Evolutionary conservation across 2,113 vertebrate species (phyloP).

Genomic region (Fulica atra): DNA sequence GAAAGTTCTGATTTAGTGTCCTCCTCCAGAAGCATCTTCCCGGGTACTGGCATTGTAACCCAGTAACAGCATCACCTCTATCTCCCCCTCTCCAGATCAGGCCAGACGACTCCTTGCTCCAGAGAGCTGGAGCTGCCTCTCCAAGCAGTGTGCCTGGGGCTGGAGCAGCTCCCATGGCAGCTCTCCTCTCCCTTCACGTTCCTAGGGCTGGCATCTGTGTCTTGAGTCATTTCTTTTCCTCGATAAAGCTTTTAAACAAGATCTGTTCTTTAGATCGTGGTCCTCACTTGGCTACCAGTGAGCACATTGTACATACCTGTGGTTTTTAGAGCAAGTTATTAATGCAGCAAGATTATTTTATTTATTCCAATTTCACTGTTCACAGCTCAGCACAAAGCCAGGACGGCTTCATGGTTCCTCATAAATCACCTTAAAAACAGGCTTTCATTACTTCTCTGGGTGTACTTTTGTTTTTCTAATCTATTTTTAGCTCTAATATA

Average conservation of each 20-base stretch:
- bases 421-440: neutral
- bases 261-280: neutral
- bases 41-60: neutral
- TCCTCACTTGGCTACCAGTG: neutral
- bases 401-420: neutral
- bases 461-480: neutral
- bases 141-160: neutral
- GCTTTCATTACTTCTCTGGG: neutral
- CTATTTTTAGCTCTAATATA: slow-evolving; percentile 8
- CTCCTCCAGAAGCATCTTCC: neutral
- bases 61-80: accelerated
- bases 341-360: neutral
- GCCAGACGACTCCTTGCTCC: neutral
- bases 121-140: no score
- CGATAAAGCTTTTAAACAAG: neutral
- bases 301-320: neutral
- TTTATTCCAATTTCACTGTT: slow-evolving; percentile 42
- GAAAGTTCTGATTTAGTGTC: neutral
- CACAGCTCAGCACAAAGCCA: neutral
- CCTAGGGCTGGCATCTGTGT: no score
- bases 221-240: neutral
- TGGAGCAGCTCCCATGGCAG: neutral
- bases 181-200: neutral
- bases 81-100: no score
- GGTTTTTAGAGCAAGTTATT: neutral